phyloP scores from a whole-genome alignment of 2,888 invertebrate genomes.

The Ochropacha duplaris region DNA sequence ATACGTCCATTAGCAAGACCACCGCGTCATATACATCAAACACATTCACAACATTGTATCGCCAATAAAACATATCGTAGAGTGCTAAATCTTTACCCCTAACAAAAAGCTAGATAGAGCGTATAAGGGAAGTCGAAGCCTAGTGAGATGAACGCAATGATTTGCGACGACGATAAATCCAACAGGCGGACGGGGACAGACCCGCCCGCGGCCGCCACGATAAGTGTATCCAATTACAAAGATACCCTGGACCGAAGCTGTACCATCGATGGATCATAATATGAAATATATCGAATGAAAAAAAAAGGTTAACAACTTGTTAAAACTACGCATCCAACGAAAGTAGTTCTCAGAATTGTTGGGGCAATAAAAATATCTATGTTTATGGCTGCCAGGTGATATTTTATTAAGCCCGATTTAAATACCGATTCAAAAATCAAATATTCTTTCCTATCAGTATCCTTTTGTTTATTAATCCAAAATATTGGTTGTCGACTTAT shows the following conservation, averaged over 20 bases:
- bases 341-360: background rate
- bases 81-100: constrained; percentile 3
- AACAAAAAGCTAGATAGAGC: constrained; percentile 10
- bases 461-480: too few species aligned
- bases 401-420: too few species aligned
- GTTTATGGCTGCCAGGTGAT: too few species aligned
- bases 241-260: constrained; percentile 60
- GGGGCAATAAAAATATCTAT: too few species aligned
- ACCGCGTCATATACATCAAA: background rate
- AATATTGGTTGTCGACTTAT: too few species aligned
- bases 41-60: background rate
- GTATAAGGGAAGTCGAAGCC: constrained; percentile 33
- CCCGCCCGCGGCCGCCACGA: constrained; percentile 68
- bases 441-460: too few species aligned
- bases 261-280: constrained; percentile 48
- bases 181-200: constrained; percentile 58
- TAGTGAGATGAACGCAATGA: constrained; percentile 66
- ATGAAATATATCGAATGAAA: constrained; percentile 39
- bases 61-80: background rate
- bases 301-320: constrained; percentile 7
- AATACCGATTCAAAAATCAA: too few species aligned
- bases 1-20: background rate
- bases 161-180: constrained; percentile 72
- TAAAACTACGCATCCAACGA: background rate
- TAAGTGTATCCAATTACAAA: constrained; percentile 78